Conservation (phyloP, 2,888 invertebrate species). For the Deilephila elpenor region DNA sequence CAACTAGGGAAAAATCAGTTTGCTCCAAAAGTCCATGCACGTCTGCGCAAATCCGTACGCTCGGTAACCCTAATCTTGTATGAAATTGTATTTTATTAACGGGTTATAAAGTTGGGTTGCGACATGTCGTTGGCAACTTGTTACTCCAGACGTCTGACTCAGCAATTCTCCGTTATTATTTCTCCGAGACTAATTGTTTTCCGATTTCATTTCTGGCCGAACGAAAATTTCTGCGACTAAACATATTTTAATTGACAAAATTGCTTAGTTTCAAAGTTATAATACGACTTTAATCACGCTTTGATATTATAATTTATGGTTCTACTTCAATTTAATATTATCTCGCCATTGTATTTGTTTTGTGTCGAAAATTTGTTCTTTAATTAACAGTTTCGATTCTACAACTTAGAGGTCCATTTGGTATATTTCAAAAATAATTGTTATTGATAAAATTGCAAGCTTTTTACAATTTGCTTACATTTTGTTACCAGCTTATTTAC, state of each 20-base stretch:
- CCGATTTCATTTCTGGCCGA: slow-evolving; percentile 62
- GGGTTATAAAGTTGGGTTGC: slow-evolving; percentile 78
- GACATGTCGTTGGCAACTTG: slow-evolving; percentile 79
- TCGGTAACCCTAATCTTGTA: slow-evolving; percentile 49
- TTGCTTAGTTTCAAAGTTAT: slow-evolving; percentile 42
- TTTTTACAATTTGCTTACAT: too few relatives aligned
- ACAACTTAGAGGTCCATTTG: neutral
- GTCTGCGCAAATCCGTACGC: neutral
- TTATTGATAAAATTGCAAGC: too few relatives aligned
- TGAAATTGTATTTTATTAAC: slow-evolving; percentile 83
- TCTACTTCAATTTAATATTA: neutral
- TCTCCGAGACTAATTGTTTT: slow-evolving; percentile 73
- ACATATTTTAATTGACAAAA: slow-evolving; percentile 56
- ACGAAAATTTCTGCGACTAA: slow-evolving; percentile 59
- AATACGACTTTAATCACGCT: slow-evolving; percentile 41
- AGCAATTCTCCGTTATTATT: slow-evolving; percentile 69
- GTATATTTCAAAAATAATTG: too few relatives aligned
- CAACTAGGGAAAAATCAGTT: neutral
- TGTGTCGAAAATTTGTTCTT: slow-evolving; percentile 5
- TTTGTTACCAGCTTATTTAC: too few relatives aligned
- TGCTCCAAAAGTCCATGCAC: neutral
- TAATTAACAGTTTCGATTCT: neutral
- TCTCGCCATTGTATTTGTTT: slow-evolving; percentile 4
- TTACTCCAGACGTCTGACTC: slow-evolving; percentile 70
- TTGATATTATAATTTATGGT: slow-evolving; percentile 34